phyloP scores from a whole-genome alignment of 2,113 vertebrate species.

The Catharus fuscescens region DNA sequence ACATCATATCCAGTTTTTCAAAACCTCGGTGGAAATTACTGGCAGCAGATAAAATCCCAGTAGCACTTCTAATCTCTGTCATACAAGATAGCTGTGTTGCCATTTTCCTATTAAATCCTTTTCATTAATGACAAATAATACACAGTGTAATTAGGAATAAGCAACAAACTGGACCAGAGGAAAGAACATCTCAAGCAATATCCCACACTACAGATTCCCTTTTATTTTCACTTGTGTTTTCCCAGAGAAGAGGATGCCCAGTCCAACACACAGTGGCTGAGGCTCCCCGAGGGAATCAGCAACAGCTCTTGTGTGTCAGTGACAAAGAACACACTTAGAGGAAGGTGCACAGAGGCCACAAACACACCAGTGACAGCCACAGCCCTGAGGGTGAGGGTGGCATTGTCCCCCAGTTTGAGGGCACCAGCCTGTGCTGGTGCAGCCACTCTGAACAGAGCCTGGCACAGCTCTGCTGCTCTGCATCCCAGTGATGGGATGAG shows the following conservation, averaged over 20 bases:
- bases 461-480: background rate
- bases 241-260: background rate
- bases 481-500: background rate
- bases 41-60: background rate
- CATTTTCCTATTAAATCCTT: background rate
- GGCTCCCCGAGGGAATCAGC: background rate
- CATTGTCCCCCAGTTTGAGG: background rate
- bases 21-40: background rate
- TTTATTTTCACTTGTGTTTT: background rate
- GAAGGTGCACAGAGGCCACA: background rate
- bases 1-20: background rate
- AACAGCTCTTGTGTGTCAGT: background rate
- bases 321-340: background rate
- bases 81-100: background rate
- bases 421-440: background rate
- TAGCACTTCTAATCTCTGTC: background rate
- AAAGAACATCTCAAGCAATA: background rate
- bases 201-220: background rate
- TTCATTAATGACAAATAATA: background rate
- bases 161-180: background rate
- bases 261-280: background rate
- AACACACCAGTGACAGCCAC: rapidly evolving
- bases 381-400: background rate
- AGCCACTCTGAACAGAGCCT: rapidly evolving
- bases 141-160: background rate